Base-by-base conservation (phyloP, 2,888 invertebrate species). In the Pseudoips prasinana region DNA sequence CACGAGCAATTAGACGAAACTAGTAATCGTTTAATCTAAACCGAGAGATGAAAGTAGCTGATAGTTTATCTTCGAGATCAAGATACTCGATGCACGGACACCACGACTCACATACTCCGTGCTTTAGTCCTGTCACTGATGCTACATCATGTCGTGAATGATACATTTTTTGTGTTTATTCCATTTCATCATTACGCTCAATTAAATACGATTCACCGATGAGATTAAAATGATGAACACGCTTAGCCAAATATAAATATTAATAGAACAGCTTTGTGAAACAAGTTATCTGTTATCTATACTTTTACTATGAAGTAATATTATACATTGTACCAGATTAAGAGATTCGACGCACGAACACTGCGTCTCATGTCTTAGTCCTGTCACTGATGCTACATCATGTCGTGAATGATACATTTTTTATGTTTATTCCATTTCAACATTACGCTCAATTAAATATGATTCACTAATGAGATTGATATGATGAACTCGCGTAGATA, bases 1-100 rank as follows among this genome's bases (percentile, higher is more conserved):
- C 68, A 71, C 73, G 72, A 73, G 76, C 85, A 85, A 86, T 88
- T 87, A 87, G 76, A 82, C 64, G 73, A 71, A 82, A 78, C 77
- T 64, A 65, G 75, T 78, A 83, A 87, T 86, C 86, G 73, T 74
- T 76, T 77, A 78, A 87, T 86, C 84, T 76, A 67, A 71, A 69
- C 60, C 67, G 61, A 70, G 58, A 85, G 88, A 88, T 88, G 87
- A 88, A 88, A 88, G 87, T 84, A 57, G 49, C 53, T 64, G 87
- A 88, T 87, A 86, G 62, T 56, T 53, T 70, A 65, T 68, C 64
- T 49, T 27, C 43, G 40, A 48, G 50, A 68, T 71, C 66, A 52
- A 49, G 55, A 57, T 40, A 45, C 53, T 50, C 56, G 49, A 56
- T 54, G 56, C 60, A 55, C 61, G 58, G 35, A 58, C 54, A 25